Evolutionary conservation across 2,797 vertebrate species (phyloP), one percentile per base, ranked within the genome.

Genomic region (Ispidina lecontei): DNA sequence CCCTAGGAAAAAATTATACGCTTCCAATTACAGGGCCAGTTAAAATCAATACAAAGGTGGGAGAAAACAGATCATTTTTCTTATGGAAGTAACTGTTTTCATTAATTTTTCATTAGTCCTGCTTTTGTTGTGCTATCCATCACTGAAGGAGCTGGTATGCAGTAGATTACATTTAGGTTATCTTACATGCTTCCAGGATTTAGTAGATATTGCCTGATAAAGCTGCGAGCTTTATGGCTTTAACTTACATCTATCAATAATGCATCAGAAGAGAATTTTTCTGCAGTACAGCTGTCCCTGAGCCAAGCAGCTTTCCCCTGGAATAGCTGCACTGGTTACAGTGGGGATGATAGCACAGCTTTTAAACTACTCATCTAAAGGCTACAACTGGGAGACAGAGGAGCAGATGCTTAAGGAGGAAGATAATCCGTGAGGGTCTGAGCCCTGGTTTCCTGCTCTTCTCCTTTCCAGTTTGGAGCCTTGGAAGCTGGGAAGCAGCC

Each of bases 21-120:
- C 89, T 97, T 96, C 95, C 97, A 97, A 97, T 97, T 97, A 96
- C 86, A 93, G 94, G 95, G 95, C 96, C 96, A 95, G 96, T 95
- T 97, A 95, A 96, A 97, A 97, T 97, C 97, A 95, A 97, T 97
- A 97, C 83, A 91, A 94, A 97, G 96, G 97, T 97, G 95, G 93
- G 78, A 96, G 95, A 96, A 95, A 94, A 95, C 91, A 93, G 96
- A 96, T 97, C 95, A 95, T 97, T 97, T 98, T 98, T 97, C 97
- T 97, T 96, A 96, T 89, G 91, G 96, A 97, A 97, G 97, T 97
- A 97, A 95, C 96, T 73, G 90, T 96, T 98, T 96, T 96, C 96
- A 97, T 97, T 97, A 97, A 97, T 97, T 97, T 98, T 98, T 97
- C 97, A 97, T 97, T 96, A 97, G 96, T 64, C 85, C 87, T 90